Base-by-base conservation (phyloP, 2,888 invertebrate genomes). In the Platycheirus rosarum region DNA sequence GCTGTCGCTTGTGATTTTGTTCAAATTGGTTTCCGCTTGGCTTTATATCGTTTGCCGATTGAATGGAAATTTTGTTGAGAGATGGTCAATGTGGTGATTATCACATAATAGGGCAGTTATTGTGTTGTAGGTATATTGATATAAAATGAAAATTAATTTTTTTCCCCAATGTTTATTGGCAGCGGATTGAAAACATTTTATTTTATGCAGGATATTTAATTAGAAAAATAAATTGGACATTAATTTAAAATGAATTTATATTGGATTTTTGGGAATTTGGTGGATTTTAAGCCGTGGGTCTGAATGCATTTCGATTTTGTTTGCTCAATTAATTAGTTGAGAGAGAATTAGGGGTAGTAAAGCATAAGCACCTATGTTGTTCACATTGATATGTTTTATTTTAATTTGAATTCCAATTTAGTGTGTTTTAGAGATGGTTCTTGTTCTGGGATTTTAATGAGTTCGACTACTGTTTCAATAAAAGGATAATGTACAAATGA, bases 201-300 rank as follows among this genome's bases (percentile, higher is more conserved):
- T 74, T 79, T 74, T 74, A 69, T 74, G 42, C 75, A 69, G 35
- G 63, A 69, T 49, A 75, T 79, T 79, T 75, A 79, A 75, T 79
- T 79, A 79, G 79, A 79, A 79, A 79, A 79, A 75, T 79, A 75
- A 79, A 79, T 79, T 75, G 79, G 46, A 79, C 57, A 75, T 79
- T 79, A 74, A 79, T 79, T 79, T 75, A 57, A 75, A 79, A 75
- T 75, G 69, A 68, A 79, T 75, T 75, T 69, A 79, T 79, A 79
- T 69, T 79, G 57, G 62, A 42, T 57, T 62, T 63, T 55, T 55
- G 62, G 29, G 4, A 49, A 42, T 46, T 32, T 74, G 42, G 7
- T 23, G 42, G 32, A 65, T 60, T 71, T 60, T 8, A 11, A 2
- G 13, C 3, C 23, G 60, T 16, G 32, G 32, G n/a, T 73, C 20